Percentiles rank a stretch among this genome's conserved stretches.
Evolutionary conservation across 2,797 vertebrate genomes (phyloP).

Genomic region (Spinus olivaceus): DNA sequence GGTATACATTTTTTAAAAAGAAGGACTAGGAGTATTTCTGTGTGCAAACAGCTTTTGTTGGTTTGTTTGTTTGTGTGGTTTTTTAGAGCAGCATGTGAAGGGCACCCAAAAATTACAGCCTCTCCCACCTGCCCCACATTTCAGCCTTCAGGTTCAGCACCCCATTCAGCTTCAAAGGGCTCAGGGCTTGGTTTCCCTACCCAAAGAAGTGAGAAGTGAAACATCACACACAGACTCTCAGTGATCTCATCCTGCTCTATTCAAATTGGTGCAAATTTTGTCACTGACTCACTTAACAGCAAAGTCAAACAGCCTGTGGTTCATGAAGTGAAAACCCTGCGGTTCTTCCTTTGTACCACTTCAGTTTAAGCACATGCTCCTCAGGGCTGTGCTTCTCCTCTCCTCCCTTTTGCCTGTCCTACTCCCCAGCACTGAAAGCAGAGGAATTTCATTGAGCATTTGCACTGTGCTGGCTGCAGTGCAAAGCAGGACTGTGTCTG

Average conservation of each 20-base stretch:
- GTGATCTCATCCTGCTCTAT: not conserved
- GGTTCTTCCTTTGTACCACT: not conserved
- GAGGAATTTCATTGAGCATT: not conserved
- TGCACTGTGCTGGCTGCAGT: not conserved
- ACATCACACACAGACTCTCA: fast-evolving
- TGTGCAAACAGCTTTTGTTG: not conserved
- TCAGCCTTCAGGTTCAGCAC: not conserved
- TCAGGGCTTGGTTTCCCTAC: not conserved
- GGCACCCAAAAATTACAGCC: not conserved
- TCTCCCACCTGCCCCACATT: not conserved
- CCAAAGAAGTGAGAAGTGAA: not conserved
- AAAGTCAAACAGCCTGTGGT: not conserved
- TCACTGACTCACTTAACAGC: not conserved
- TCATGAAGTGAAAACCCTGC: too few relatives aligned
- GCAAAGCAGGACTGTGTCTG: not conserved
- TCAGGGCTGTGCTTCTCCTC: not conserved
- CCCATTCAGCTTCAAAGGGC: not conserved
- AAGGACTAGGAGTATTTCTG: not conserved
- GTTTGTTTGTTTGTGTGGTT: not conserved
- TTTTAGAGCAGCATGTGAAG: not conserved
- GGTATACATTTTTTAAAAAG: fast-evolving
- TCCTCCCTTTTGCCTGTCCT: not conserved
- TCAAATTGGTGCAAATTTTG: not conserved
- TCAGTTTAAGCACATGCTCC: not conserved
- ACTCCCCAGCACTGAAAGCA: not conserved